These are phyloP conservation scores for Alfaro cultratus DNA, from an alignment of 2,797 vertebrate genomes.

Conservation along the genomic window DNA sequence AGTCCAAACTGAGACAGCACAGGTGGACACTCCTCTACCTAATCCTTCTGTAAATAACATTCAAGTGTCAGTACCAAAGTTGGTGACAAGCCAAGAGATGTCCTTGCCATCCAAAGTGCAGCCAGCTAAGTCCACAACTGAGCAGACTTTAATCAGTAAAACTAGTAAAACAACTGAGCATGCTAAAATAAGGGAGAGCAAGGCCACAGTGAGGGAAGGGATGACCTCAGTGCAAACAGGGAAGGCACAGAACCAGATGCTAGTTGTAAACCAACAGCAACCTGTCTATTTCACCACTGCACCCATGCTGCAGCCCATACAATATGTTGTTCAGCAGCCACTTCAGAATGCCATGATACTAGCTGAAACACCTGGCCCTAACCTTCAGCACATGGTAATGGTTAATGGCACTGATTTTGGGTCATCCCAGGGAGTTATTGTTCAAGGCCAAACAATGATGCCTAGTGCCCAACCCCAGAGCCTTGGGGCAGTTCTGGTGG, in stretches of 20 bases:
- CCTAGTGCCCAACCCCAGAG: conserved; percentile 35
- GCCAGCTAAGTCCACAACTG: neutral
- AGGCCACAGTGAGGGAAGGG: conserved; percentile 14
- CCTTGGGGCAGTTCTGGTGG: conserved; percentile 67
- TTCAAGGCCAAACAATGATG: conserved; percentile 65
- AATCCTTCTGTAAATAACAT: conserved; percentile 21
- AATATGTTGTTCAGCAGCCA: conserved; percentile 80
- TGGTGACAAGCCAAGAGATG: conserved; percentile 4
- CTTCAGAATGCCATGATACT: conserved; percentile 85
- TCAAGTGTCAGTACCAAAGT: conserved; percentile 20
- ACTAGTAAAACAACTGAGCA: conserved; percentile 27
- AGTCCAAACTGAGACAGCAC: conserved; percentile 41
- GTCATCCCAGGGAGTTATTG: conserved; percentile 53
- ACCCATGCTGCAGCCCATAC: conserved; percentile 66
- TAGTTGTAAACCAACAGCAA: conserved; percentile 72
- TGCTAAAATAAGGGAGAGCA: conserved; percentile 38
- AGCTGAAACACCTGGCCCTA: conserved; percentile 77
- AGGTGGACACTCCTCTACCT: conserved; percentile 14
- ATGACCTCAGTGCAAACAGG: conserved; percentile 21
- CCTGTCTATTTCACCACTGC: conserved; percentile 79
- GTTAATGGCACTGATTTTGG: conserved; percentile 53
- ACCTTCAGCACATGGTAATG: conserved; percentile 75
- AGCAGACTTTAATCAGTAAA: conserved; percentile 39
- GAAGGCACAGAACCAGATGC: conserved; percentile 50
- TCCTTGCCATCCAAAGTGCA: conserved; percentile 12